Base-by-base conservation (phyloP, 2,797 vertebrate genomes). In the Capromys pilorides region DNA sequence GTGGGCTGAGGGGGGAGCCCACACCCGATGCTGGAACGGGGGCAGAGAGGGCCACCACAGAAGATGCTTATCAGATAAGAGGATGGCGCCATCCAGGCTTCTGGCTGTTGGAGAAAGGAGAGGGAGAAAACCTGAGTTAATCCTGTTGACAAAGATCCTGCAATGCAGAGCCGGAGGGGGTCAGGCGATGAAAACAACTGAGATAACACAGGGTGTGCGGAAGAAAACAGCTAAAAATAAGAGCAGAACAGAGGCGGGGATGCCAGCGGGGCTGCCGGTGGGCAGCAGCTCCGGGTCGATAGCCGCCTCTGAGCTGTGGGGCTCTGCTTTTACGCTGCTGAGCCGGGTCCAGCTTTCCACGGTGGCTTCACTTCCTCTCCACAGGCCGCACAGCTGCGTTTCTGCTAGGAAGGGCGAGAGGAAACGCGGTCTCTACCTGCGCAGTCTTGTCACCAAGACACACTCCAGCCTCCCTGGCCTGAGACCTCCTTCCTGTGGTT, bases 191-290 rank as follows among this genome's bases (percentile, higher is more conserved):
- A 61, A 80, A 84, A 24, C 0, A 6, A 26, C 39, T 64, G 59
- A 45, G 1, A 22, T 26, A 64, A 57, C 11, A n/a, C 69, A 91
- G n/a, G 59, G 54, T 51, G n/a, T 62, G 12, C 2, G 77, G 86
- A 75, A 93, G 67, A 64, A 59, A 77, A 9, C 7, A 36, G 45
- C 66, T 81, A 45, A 91, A 90, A 93, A 77, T 39, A 79, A 84
- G 59, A 33, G 36, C 45, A 16, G 8, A 73, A 18, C 1, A 62
- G 6, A 5, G n/a, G 59, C 13, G 14, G 54, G n/a, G 73, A 57
- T 0, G 0, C 19, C 4, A 12, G 71, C 6, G 22, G 10, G 33
- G 67, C 59, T 18, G 3, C 69, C 61, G 14, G 2, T 3, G 1
- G 9, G 11, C 16, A 0, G 22, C n/a, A 4, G 71, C 22, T 41